phyloP scores from a whole-genome alignment of 2,888 invertebrate species.

The Ormyrus pomaceus region DNA sequence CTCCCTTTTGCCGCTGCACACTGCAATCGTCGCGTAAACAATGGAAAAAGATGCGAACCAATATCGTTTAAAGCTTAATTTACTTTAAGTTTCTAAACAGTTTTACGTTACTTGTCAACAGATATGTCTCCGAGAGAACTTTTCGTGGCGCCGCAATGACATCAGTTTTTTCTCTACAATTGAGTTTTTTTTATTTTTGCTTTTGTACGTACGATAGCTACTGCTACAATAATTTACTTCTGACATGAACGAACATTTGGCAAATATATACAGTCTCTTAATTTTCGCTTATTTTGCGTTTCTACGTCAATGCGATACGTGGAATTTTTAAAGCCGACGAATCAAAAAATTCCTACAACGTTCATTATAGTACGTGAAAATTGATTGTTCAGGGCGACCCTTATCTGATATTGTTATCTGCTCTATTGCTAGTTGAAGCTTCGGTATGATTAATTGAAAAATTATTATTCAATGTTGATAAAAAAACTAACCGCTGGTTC shows the following conservation, averaged over 20 bases:
- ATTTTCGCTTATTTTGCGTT: conserved; percentile 30
- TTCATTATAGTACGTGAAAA: conserved; percentile 39
- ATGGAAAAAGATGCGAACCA: background rate
- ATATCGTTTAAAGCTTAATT: conserved; percentile 6
- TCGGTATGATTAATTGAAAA: background rate
- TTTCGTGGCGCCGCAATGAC: conserved; percentile 8
- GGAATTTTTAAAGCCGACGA: conserved; percentile 10
- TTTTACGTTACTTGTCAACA: conserved; percentile 21
- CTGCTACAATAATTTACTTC: conserved; percentile 54
- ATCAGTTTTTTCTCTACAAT: conserved; percentile 9
- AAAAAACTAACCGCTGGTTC: background rate
- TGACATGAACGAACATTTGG: conserved; percentile 56
- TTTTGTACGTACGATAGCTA: conserved; percentile 54
- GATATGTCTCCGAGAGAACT: conserved; percentile 14
- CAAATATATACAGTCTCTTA: conserved; percentile 55
- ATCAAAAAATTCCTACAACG: conserved; percentile 47
- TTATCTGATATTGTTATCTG: conserved; percentile 1
- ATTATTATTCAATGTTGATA: background rate
- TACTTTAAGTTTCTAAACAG: conserved; percentile 6
- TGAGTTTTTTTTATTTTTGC: background rate
- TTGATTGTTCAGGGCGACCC: conserved; percentile 19
- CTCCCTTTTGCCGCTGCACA: background rate
- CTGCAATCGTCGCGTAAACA: conserved; percentile 10
- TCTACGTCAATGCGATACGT: conserved; percentile 17
- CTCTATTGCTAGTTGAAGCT: too few species aligned